Evolutionary conservation across 2,888 invertebrate genomes (phyloP), one percentile per base, ranked within the genome.

Genomic region (Melipona bicolor): DNA sequence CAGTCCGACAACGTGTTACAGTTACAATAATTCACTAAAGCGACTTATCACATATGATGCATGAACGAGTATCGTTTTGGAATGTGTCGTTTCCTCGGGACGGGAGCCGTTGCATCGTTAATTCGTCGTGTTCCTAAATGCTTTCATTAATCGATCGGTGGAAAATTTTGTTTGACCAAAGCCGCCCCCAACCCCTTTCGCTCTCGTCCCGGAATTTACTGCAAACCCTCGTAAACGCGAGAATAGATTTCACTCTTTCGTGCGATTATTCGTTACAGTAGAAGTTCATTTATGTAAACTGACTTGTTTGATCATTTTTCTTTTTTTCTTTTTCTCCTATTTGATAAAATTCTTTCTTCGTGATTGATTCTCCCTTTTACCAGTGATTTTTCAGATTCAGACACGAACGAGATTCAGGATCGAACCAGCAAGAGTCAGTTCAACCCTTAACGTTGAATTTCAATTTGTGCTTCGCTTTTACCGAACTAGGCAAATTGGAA

Each of bases 21-120:
- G 15, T 49, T 67, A 59, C 49, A 65, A 50, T 32, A 76, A 68
- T 68, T 49, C 27, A 17, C 2, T 36, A 50, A 76, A 24, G 5
- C 61, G 19, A 61, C n/a, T 61, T 76, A 68, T 77, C 69, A 61
- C 50, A 68, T 52, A 24, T 64, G 15, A 32, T 64, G 52, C n/a
- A 32, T 6, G 27, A 61, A 52, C 36, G 17, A 36, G 17, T 36
- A 6, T 49, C 43, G 24, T 49, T 61, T 61, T 32, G 72, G 68
- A 79, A 74, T 68, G 68, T 56, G 4, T 62, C 61, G 15, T 32
- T 54, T 27, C 9, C 54, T 65, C 36, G 17, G 17, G 24, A 21
- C 71, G 43, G 43, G n/a, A 24, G 43, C 43, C 43, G 24, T 56
- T 59, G 24, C 24, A 5, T 43, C 11, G 19, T 43, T 71, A 19